These are phyloP conservation scores for Biston betularia DNA, from an alignment of 2,888 invertebrate species.

Conservation along the genomic window DNA sequence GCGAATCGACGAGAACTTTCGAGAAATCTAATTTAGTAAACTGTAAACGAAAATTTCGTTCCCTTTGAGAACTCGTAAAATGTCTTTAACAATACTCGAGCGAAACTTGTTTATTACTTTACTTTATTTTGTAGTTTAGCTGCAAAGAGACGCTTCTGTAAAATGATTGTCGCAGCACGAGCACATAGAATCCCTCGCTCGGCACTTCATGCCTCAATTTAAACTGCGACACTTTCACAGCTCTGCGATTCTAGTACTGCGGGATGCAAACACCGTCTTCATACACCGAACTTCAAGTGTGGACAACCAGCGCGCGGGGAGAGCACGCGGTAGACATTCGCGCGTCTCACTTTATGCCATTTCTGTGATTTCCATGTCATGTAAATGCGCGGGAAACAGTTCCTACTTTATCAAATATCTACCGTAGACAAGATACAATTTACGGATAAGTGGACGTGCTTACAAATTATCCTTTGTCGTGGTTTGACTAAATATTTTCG, in stretches of 20 bases:
- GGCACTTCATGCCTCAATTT: constrained; percentile 11
- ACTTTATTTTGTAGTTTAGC: constrained; percentile 28
- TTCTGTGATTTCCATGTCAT: no score
- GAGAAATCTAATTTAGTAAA: constrained; percentile 25
- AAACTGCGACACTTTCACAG: not conserved
- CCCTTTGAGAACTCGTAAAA: constrained; percentile 39
- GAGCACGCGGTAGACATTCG: no score
- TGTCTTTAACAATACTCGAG: constrained; percentile 30
- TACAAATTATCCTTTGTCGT: no score
- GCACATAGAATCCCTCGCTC: constrained; percentile 9
- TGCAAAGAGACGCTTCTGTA: constrained; percentile 19
- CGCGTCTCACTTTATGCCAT: no score
- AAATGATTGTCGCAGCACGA: constrained; percentile 26
- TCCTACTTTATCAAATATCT: no score
- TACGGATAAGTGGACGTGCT: no score
- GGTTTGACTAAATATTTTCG: no score
- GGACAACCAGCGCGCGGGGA: no score
- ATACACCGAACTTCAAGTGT: no score
- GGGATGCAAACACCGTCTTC: no score
- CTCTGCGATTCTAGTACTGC: not conserved
- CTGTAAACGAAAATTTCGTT: constrained; percentile 21
- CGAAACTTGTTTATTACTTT: constrained; percentile 29
- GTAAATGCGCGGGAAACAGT: no score
- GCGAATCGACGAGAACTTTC: constrained; percentile 10
- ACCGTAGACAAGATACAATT: no score